phyloP scores from a whole-genome alignment of 2,888 invertebrate species.

The Agriopis leucophaearia region DNA sequence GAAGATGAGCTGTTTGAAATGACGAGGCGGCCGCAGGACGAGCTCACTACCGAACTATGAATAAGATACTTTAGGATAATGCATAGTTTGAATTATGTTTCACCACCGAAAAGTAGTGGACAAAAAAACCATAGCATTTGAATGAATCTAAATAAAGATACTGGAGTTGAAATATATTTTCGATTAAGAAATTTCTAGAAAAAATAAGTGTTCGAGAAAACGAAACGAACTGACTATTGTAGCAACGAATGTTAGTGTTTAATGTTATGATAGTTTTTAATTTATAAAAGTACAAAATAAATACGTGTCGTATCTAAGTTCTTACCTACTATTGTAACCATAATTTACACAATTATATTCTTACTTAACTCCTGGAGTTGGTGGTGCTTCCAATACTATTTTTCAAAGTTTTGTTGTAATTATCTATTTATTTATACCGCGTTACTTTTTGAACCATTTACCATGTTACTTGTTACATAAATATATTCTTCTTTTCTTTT shows the following conservation, averaged over 20 bases:
- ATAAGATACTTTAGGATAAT: slow-evolving; percentile 27
- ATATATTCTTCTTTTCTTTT: too few species aligned
- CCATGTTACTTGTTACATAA: too few species aligned
- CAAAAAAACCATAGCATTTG: too few species aligned
- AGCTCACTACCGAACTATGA: slow-evolving; percentile 94
- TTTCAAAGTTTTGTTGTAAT: too few species aligned
- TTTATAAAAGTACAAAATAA: slow-evolving; percentile 32
- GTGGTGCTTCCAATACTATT: slow-evolving; percentile 3
- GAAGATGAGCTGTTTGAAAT: slow-evolving; percentile 94
- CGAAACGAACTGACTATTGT: slow-evolving; percentile 29
- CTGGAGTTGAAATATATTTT: not conserved
- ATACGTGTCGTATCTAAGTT: not conserved
- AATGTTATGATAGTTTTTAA: slow-evolving; percentile 17
- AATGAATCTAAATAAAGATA: too few species aligned
- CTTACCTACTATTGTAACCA: not conserved
- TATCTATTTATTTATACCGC: too few species aligned
- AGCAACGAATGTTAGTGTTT: slow-evolving; percentile 18
- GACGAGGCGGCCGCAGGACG: slow-evolving; percentile 95
- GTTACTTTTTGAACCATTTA: too few species aligned
- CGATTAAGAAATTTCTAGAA: not conserved
- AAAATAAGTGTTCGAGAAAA: slow-evolving; percentile 11
- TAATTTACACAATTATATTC: not conserved
- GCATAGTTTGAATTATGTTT: slow-evolving; percentile 11
- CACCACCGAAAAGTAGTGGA: slow-evolving; percentile 5
- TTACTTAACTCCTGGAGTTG: not conserved